Conservation (phyloP, 2,797 vertebrate species). For the Zalophus californianus region DNA sequence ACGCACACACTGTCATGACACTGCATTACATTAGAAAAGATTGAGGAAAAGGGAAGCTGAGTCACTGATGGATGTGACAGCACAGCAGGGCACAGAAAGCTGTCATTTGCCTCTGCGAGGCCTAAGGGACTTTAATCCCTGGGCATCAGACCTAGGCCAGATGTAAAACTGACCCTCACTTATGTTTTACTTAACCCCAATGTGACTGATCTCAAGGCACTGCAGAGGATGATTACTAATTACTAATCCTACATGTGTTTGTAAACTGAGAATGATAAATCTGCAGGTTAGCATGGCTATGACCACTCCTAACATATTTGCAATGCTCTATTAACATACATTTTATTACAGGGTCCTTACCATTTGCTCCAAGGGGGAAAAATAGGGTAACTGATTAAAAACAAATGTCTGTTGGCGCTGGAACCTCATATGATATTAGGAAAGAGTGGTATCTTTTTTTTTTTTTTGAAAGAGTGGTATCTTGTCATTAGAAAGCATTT, state of each 20-base stretch:
- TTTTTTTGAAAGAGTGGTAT: not conserved
- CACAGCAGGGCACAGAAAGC: not conserved
- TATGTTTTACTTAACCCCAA: not conserved
- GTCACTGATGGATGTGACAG: not conserved
- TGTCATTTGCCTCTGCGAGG: not conserved
- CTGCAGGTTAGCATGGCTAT: not conserved
- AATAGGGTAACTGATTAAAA: not conserved
- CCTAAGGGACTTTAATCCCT: not conserved
- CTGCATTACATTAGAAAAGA: constrained; percentile 30
- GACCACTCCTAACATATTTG: not conserved
- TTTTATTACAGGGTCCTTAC: not conserved
- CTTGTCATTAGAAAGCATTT: not conserved
- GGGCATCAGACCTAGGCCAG: not conserved
- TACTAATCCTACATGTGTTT: not conserved
- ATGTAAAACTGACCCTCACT: not conserved
- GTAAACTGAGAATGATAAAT: not conserved
- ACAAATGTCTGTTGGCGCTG: not conserved
- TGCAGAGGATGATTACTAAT: not conserved
- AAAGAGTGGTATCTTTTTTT: not conserved
- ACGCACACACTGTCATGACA: not conserved
- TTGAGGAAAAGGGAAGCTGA: constrained; percentile 24
- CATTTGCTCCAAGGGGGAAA: not conserved
- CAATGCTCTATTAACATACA: not conserved
- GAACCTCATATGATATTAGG: not conserved
- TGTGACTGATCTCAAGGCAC: not conserved